Evolutionary conservation across 2,888 invertebrate species (phyloP), one percentile per base, ranked within the genome.

Genomic region (Idaea biselata): DNA sequence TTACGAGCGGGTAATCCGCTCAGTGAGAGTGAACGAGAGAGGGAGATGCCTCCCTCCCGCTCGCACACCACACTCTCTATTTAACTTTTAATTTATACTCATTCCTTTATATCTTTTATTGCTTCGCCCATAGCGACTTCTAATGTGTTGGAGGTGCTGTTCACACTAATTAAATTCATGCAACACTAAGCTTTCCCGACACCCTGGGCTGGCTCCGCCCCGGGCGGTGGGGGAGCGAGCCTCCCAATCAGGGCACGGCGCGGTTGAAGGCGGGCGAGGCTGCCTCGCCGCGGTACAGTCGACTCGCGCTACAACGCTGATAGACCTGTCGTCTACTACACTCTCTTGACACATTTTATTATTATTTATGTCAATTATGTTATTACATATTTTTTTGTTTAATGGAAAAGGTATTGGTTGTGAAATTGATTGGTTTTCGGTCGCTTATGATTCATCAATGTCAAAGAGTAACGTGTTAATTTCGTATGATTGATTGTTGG

Each of bases 101-200:
- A 92, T 92, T 91, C 91, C 92, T 92, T 92, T 92, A 92, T 92
- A 92, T 91, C 91, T 92, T 92, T 92, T 92, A 92, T 92, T 92
- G 92, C 91, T 90, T 91, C 90, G 88, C 91, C 91, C 92, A 89
- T 90, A 88, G 91, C 91, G 89, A 84, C 90, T 91, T 90, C 91
- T 92, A 92, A 92, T 92, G 90, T 89, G 91, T 87, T 88, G 83
- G 90, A 91, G 91, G 91, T 91, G 91, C 89, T 89, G 87, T 88
- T 89, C 88, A 75, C 88, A 89, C 91, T 92, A 92, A 92, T 92
- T 92, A 92, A 92, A 92, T 92, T 92, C 91, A 91, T 91, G 91
- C 91, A 90, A 91, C 90, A 88, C 89, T 90, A 89, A 92, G 91
- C 88, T 87, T 84, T 84, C 73, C 73, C 65, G 66, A 69, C 76